phyloP scores from a whole-genome alignment of 2,113 vertebrate genomes.

The Gasterosteus aculeatus region DNA sequence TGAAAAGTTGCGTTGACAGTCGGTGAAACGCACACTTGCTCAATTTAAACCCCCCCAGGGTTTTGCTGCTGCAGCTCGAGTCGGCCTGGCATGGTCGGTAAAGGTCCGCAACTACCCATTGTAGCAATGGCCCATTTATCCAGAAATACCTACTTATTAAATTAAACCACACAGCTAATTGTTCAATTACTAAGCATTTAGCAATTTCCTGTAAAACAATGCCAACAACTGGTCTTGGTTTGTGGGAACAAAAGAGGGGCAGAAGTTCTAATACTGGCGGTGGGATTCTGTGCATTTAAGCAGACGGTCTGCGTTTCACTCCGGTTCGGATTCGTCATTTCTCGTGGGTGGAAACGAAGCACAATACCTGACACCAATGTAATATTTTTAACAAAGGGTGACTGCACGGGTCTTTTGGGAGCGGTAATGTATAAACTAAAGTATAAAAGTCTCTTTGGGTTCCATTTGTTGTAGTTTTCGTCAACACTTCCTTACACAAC shows the following conservation, averaged over 20 bases:
- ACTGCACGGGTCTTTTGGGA: slow-evolving; percentile 35
- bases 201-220: no score
- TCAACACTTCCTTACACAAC: not conserved
- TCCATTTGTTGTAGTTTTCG: not conserved
- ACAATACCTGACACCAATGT: slow-evolving; percentile 48
- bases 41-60: not conserved
- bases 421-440: slow-evolving; percentile 27
- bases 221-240: not conserved
- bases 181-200: no score
- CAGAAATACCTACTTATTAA: not conserved
- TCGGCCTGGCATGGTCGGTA: not conserved
- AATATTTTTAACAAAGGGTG: slow-evolving; percentile 56
- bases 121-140: not conserved
- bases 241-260: not conserved
- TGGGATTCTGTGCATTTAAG: slow-evolving; percentile 1
- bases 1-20: not conserved
- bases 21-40: not conserved
- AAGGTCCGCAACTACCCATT: not conserved
- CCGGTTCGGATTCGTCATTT: slow-evolving; percentile 53
- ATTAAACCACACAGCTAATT: no score
- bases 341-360: slow-evolving; percentile 48
- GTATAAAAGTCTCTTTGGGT: not conserved
- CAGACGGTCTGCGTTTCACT: slow-evolving; percentile 29
- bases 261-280: not conserved
- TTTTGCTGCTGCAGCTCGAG: not conserved